These are phyloP conservation scores for Lochmaea capreae DNA, from an alignment of 2,888 invertebrate genomes.

Conservation along the genomic window DNA sequence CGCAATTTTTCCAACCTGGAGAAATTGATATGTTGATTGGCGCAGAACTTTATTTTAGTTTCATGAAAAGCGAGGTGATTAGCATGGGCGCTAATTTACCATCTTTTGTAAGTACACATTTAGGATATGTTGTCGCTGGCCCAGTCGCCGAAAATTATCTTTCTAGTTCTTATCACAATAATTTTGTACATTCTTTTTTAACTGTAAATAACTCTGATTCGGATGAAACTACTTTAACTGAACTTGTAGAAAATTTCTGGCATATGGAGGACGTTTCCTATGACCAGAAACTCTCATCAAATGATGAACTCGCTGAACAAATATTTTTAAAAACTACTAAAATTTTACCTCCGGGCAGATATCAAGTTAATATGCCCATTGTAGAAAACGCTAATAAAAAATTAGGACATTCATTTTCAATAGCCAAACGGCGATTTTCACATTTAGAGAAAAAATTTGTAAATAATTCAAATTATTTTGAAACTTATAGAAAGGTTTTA, in stretches of 20 bases:
- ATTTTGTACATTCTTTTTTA: conserved; percentile 4
- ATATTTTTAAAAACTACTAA: conserved; percentile 1
- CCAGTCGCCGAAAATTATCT: neutral
- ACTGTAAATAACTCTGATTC: neutral
- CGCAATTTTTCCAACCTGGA: neutral
- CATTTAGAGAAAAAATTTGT: neutral
- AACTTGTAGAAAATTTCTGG: neutral
- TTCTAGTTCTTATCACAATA: neutral
- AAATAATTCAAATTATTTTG: neutral
- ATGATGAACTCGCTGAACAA: neutral
- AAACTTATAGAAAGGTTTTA: conserved; percentile 7
- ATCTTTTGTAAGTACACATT: neutral
- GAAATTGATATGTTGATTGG: conserved; percentile 5
- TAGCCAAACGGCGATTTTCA: neutral
- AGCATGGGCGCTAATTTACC: neutral
- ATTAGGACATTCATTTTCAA: neutral
- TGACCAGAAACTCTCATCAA: neutral
- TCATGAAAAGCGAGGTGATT: neutral
- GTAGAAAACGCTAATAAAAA: neutral
- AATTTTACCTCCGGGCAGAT: neutral
- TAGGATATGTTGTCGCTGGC: neutral
- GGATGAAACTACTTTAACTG: neutral
- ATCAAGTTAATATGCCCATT: conserved; percentile 6
- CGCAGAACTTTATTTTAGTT: neutral
- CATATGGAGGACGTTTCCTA: neutral